A percentile compares a stretch with the other conserved stretches of the same genome.
phyloP scores from a whole-genome alignment of 2,888 invertebrate genomes.

The Branchipolynoe longqiensis region DNA sequence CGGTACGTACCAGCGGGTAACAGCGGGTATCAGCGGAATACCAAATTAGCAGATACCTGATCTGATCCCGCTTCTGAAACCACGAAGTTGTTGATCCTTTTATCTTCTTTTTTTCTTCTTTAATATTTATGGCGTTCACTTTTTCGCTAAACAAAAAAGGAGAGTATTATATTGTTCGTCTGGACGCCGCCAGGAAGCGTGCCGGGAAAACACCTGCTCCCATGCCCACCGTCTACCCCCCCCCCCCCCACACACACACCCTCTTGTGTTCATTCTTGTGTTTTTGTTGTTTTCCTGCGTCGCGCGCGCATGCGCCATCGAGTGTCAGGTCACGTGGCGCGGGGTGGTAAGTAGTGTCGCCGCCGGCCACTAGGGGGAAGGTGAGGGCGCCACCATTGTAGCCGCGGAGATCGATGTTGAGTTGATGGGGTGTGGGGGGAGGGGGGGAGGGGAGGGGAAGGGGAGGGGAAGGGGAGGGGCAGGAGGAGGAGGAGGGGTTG shows the following conservation, averaged over 20 bases:
- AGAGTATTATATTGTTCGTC: no score
- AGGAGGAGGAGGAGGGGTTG: background rate
- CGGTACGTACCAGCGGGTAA: no score
- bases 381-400: conserved; percentile 43
- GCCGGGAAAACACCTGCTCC: conserved; percentile 51
- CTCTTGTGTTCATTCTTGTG: no score
- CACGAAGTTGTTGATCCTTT: conserved; percentile 22
- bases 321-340: conserved; percentile 41
- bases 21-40: conserved; percentile 22
- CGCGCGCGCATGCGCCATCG: conserved; percentile 37
- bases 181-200: conserved; percentile 34
- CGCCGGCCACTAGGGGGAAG: no score
- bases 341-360: no score
- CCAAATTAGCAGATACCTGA: conserved; percentile 55
- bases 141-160: no score
- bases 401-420: conserved; percentile 44
- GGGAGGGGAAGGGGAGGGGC: background rate
- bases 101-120: no score
- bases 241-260: no score
- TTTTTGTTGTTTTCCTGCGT: no score
- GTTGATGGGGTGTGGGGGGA: background rate
- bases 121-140: background rate
- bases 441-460: background rate
- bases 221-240: background rate
- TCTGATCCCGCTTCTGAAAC: background rate